These are phyloP conservation scores for Xenopus tropicalis DNA, from an alignment of 2,113 vertebrate genomes.

Conservation along the genomic window UCB_Xtro_10.0 CM004451.2:30580501-30581000, in stretches of 20 bases:
- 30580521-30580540: conserved; percentile 8
- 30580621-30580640: conserved; percentile 8
- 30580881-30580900: conserved; percentile 3
- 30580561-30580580: not conserved
- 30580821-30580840: conserved; percentile 30
- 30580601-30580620: not conserved
- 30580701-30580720: conserved; percentile 23
- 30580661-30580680: conserved; percentile 8
- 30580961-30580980: conserved; percentile 4
- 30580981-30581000: not conserved
- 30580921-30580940: conserved; percentile 18
- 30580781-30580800: conserved; percentile 25
- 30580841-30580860: conserved; percentile 18
- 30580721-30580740: conserved; percentile 37
- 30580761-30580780: conserved; percentile 15
- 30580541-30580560: not conserved
- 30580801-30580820: conserved; percentile 29
- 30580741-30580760: conserved; percentile 14
- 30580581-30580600: conserved; percentile 7
- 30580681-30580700: conserved; percentile 34
- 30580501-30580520: not conserved
- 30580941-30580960: not conserved
- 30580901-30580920: not conserved
- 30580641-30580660: conserved; percentile 18
- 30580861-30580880: conserved; percentile 9